Evolutionary conservation across 2,888 invertebrate species (phyloP).

Genomic region (Drosophila falleni): DNA sequence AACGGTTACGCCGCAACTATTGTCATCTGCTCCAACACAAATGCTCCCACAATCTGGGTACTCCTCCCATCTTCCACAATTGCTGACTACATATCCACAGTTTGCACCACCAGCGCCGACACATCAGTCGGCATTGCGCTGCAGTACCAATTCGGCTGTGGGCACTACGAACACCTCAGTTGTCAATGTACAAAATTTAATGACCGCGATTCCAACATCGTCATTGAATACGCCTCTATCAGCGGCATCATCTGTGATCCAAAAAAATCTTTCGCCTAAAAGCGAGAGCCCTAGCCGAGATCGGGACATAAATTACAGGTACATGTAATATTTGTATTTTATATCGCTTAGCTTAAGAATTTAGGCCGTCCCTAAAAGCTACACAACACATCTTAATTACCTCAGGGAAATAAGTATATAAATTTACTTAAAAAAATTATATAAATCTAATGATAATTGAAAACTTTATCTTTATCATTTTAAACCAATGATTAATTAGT

Average conservation of each 20-base stretch:
- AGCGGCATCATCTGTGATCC: slow-evolving; percentile 84
- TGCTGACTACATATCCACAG: slow-evolving; percentile 77
- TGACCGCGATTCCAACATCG: slow-evolving; percentile 72
- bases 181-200: slow-evolving; percentile 59
- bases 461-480: no score
- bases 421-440: no score
- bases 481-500: no score
- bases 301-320: slow-evolving; percentile 95
- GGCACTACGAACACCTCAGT: slow-evolving; percentile 44
- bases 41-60: slow-evolving; percentile 67
- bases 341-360: neutral
- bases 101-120: slow-evolving; percentile 83
- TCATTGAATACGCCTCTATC: slow-evolving; percentile 71
- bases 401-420: no score
- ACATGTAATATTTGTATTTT: slow-evolving; percentile 56
- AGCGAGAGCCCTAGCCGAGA: slow-evolving; percentile 92
- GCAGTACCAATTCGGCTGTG: slow-evolving; percentile 85
- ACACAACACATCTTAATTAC: no score
- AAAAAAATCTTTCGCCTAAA: slow-evolving; percentile 90
- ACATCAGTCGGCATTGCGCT: slow-evolving; percentile 85
- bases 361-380: no score
- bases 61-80: slow-evolving; percentile 71
- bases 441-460: no score
- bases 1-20: slow-evolving; percentile 67
- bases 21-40: slow-evolving; percentile 52